phyloP scores from a whole-genome alignment of 2,888 invertebrate genomes.

The Xylocampa areola region DNA sequence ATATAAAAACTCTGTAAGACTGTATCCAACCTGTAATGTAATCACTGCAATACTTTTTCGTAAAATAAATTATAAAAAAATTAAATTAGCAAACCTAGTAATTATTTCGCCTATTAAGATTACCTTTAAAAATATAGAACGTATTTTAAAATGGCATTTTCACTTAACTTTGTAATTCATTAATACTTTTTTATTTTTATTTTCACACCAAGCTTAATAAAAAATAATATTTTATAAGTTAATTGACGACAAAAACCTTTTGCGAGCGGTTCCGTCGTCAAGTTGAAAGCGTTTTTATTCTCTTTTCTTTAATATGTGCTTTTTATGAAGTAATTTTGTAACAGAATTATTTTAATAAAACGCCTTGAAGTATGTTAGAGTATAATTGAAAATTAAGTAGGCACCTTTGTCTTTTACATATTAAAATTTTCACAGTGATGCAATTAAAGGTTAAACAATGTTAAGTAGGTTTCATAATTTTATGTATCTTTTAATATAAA shows the following conservation, averaged over 20 bases:
- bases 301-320: slow-evolving; percentile 17
- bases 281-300: slow-evolving; percentile 33
- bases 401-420: no score
- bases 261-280: slow-evolving; percentile 31
- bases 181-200: slow-evolving; percentile 37
- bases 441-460: no score
- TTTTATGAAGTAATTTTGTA: slow-evolving; percentile 36
- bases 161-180: slow-evolving; percentile 9
- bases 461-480: no score
- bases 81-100: no score
- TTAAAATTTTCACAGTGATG: no score
- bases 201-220: slow-evolving; percentile 32
- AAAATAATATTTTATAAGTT: slow-evolving; percentile 45
- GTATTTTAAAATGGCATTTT: slow-evolving; percentile 3
- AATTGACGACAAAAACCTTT: slow-evolving; percentile 53
- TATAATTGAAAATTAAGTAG: slow-evolving; percentile 1
- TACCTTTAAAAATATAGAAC: background rate
- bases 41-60: no score
- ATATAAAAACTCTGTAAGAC: no score
- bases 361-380: slow-evolving; percentile 5
- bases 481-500: no score
- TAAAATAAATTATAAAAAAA: no score
- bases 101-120: no score
- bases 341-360: slow-evolving; percentile 29
- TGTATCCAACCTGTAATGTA: no score